Conservation (phyloP, 92 coral and sea anemone species). For the Porites cylindrica region DNA sequence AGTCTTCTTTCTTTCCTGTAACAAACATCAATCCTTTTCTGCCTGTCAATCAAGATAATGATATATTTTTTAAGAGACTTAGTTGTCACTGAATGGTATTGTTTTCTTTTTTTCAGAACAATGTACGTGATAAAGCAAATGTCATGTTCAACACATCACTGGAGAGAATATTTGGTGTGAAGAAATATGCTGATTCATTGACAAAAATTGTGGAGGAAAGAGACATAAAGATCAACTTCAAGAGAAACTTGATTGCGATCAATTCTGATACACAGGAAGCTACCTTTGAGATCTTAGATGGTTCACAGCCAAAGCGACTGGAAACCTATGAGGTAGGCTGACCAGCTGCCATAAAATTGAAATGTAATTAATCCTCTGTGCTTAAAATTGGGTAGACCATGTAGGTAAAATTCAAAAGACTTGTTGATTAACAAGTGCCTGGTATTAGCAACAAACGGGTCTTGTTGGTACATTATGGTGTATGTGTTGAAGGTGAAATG, state of each 20-base stretch:
- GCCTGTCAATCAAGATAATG: too few relatives aligned
- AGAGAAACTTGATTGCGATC: conserved; percentile 86
- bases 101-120: conserved; percentile 55
- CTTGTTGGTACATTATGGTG: too few relatives aligned
- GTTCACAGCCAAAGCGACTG: conserved; percentile 30
- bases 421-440: too few relatives aligned
- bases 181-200: conserved; percentile 91
- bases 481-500: too few relatives aligned
- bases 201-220: conserved; percentile 80
- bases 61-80: too few relatives aligned
- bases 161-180: conserved; percentile 92
- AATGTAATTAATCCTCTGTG: too few relatives aligned
- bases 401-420: too few relatives aligned
- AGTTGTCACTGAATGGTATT: background rate
- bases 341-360: too few relatives aligned
- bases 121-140: conserved; percentile 72
- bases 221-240: conserved; percentile 82
- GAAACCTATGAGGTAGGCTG: conserved; percentile 59
- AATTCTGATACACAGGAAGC: conserved; percentile 86
- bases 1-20: too few relatives aligned
- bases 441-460: too few relatives aligned
- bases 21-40: too few relatives aligned
- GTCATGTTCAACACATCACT: conserved; percentile 91
- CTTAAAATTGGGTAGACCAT: too few relatives aligned
- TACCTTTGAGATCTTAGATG: conserved; percentile 82